A percentile compares a stretch with the other conserved stretches of the same genome.
phyloP scores from a whole-genome alignment of 2,113 vertebrate genomes.

The Vombatus ursinus region DNA sequence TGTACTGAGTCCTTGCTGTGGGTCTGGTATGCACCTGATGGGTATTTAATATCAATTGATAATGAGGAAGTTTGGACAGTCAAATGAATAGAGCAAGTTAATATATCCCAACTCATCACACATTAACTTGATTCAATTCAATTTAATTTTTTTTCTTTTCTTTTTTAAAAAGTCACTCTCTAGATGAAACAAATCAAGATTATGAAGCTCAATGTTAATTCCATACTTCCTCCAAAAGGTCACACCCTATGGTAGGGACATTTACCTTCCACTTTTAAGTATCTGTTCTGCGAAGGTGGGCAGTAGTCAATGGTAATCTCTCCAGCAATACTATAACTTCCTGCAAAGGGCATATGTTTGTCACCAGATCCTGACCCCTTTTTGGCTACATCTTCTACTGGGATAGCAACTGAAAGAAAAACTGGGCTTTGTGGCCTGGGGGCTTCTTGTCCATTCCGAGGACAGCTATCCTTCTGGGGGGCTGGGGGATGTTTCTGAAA shows the following conservation, averaged over 20 bases:
- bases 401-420: constrained; percentile 76
- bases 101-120: neutral
- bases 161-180: constrained; percentile 9
- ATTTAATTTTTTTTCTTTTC: neutral
- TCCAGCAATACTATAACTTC: constrained; percentile 65
- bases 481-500: constrained; percentile 48
- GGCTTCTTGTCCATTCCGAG: constrained; percentile 61
- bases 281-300: constrained; percentile 58
- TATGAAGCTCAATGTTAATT: constrained; percentile 2
- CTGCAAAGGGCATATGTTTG: constrained; percentile 60
- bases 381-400: constrained; percentile 73
- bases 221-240: neutral
- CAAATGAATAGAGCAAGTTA: neutral
- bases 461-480: constrained; percentile 44
- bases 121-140: neutral
- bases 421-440: constrained; percentile 37
- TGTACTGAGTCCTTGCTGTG: neutral
- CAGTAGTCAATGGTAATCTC: constrained; percentile 59
- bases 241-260: constrained; percentile 27
- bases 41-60: neutral
- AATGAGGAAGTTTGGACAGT: neutral
- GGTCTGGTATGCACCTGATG: neutral
- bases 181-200: constrained; percentile 28
- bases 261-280: constrained; percentile 48
- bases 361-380: constrained; percentile 68